Conservation (phyloP, 1,140 invertebrate species). For the Eubasilissa regina region DNA sequence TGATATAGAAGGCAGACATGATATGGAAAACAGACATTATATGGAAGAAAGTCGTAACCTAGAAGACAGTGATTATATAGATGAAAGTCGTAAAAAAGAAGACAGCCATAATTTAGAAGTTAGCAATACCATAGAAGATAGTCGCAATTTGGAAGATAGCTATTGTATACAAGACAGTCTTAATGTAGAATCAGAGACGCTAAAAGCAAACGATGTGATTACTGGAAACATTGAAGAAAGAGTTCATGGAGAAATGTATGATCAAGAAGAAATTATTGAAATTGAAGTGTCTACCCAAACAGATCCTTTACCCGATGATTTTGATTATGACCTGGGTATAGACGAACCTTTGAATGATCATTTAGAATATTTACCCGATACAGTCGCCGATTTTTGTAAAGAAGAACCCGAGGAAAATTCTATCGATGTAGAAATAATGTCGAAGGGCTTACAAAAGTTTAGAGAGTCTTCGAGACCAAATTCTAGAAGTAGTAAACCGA, state of each 20-base stretch:
- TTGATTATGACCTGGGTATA: constrained; percentile 78
- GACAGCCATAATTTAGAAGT: too few species aligned
- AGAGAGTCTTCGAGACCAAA: constrained; percentile 68
- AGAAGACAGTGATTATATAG: too few species aligned
- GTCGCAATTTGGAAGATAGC: too few species aligned
- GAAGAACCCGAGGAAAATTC: constrained; percentile 57
- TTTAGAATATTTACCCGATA: constrained; percentile 33
- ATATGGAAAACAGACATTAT: too few species aligned
- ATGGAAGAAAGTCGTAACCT: too few species aligned
- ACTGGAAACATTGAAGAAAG: constrained; percentile 18
- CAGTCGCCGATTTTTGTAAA: neutral
- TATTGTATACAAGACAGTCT: neutral
- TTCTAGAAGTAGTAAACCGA: constrained; percentile 70
- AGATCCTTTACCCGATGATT: constrained; percentile 84
- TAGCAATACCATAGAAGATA: too few species aligned
- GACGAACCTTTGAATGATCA: constrained; percentile 69
- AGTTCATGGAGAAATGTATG: constrained; percentile 18
- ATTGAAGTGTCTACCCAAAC: constrained; percentile 86
- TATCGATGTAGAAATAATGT: constrained; percentile 65
- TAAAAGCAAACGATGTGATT: constrained; percentile 1
- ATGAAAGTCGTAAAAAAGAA: too few species aligned
- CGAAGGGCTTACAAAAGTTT: constrained; percentile 66
- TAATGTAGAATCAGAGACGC: constrained; percentile 26
- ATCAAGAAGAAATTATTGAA: constrained; percentile 71
- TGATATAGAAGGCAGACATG: too few species aligned